Percentiles rank a stretch among this genome's conserved stretches.
Evolutionary conservation across 2,888 invertebrate genomes (phyloP).

Genomic region (Punctoribates punctum): DNA sequence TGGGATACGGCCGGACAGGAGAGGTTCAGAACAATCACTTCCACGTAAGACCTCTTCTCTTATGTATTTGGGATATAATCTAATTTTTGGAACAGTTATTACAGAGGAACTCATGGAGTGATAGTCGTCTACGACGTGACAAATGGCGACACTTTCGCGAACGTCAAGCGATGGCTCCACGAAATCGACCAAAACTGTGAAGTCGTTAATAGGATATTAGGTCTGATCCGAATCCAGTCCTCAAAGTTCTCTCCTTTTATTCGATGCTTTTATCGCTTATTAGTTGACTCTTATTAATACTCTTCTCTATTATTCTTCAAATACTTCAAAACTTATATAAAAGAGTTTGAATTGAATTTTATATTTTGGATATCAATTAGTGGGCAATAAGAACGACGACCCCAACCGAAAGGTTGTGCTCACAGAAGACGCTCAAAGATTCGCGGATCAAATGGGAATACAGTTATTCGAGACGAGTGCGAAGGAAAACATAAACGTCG

Average conservation of each 20-base stretch:
- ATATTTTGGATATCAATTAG: constrained; percentile 55
- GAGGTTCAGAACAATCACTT: constrained; percentile 95
- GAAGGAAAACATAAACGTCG: constrained; percentile 97
- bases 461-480: constrained; percentile 97
- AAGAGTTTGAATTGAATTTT: background rate
- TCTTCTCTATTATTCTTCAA: background rate
- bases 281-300: constrained; percentile 51
- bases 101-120: constrained; percentile 98
- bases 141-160: constrained; percentile 97
- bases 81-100: constrained; percentile 63
- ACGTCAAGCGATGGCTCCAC: constrained; percentile 97
- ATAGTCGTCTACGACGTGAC: constrained; percentile 99
- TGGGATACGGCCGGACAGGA: constrained; percentile 99
- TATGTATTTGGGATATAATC: background rate
- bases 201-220: constrained; percentile 94
- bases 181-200: constrained; percentile 99
- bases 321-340: background rate
- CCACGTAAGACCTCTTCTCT: constrained; percentile 63
- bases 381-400: constrained; percentile 95
- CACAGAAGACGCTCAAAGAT: constrained; percentile 92
- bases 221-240: constrained; percentile 55
- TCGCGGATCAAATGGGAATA: constrained; percentile 96
- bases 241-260: background rate
- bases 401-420: constrained; percentile 92
- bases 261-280: constrained; percentile 12